Percentiles rank a stretch among this genome's conserved stretches.
These are phyloP conservation scores for Palloptera scutellata DNA, from an alignment of 2,888 invertebrate species.

Conservation along the genomic window DNA sequence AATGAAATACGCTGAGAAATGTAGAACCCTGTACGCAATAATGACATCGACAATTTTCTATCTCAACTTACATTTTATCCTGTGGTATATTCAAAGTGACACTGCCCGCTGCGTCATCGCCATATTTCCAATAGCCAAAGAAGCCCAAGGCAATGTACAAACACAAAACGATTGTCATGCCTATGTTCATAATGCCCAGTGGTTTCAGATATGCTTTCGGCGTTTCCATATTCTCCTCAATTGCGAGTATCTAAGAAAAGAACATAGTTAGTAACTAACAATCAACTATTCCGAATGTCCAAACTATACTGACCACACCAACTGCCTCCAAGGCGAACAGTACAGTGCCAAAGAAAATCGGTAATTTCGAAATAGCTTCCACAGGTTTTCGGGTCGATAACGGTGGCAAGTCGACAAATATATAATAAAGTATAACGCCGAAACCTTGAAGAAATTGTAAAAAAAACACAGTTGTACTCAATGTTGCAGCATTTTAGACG, in stretches of 20 bases:
- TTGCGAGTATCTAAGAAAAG: constrained; percentile 81
- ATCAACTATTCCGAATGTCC: too few species aligned
- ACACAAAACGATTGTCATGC: constrained; percentile 85
- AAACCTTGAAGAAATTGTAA: constrained; percentile 64
- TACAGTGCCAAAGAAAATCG: constrained; percentile 91
- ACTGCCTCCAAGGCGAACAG: constrained; percentile 91
- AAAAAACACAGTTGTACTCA: background rate
- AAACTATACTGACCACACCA: constrained; percentile 73
- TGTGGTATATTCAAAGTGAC: constrained; percentile 89
- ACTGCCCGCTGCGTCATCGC: constrained; percentile 76
- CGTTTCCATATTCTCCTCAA: constrained; percentile 95
- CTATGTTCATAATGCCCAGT: constrained; percentile 88
- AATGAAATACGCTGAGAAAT: too few species aligned
- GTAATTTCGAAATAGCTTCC: constrained; percentile 69
- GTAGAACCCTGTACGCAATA: too few species aligned
- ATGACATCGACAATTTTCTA: background rate
- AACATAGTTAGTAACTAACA: too few species aligned
- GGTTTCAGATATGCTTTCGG: constrained; percentile 89
- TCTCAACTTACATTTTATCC: constrained; percentile 71
- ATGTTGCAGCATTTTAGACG: background rate
- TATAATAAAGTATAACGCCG: constrained; percentile 83
- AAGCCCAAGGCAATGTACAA: constrained; percentile 89
- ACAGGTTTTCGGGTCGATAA: constrained; percentile 63
- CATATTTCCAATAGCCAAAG: constrained; percentile 92
- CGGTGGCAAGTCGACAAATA: constrained; percentile 73